Evolutionary conservation across 2,888 invertebrate species (phyloP), one percentile per base, ranked within the genome.

Genomic region (Macaria notata): DNA sequence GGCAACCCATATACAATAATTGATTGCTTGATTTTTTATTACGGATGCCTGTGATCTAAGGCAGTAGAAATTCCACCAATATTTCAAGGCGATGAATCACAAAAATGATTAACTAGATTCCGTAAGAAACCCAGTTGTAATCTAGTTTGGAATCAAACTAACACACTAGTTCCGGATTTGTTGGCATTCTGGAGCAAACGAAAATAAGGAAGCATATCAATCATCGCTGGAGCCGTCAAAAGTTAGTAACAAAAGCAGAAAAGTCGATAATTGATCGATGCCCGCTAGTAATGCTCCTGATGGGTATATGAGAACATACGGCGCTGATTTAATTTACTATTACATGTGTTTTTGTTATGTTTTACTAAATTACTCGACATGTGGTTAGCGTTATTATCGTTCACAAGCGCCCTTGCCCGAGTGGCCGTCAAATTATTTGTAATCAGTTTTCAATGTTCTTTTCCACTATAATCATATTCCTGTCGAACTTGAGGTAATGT

Each of bases 401-500:
- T 2, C 4, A 36, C 7, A 36, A 36, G 7, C 7, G 33, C 33
- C 33, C 33, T 36, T 36, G 4, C 33, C 33, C 7, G 5, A 36
- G 33, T 36, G 19, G 19, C 19, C 19, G 2, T 19, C 19, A 19
- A 19, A 19, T 19, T 19, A 19, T 61, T 50, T 58, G 64, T 63
- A 50, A 53, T 41, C 49, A 59, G 57, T 58, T 62, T 66, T 69
- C 61, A 69, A 65, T 63, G 64, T 44, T 63, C 62, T 39, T 50
- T 59, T 49, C 52, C 55, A 41, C 47, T 54, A 62, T 66, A 66
- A 52, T 51, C n/a, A 51, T 56, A 63, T 56, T 46, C 59, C 46
- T 62, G 42, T 48, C 61, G 58, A 63, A 63, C 56, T 61, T 56
- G 38, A 58, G 53, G 52, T 59, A 56, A 61, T 59, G 49, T 55